Conservation (phyloP, 2,888 invertebrate genomes). For the Dione juno region DNA sequence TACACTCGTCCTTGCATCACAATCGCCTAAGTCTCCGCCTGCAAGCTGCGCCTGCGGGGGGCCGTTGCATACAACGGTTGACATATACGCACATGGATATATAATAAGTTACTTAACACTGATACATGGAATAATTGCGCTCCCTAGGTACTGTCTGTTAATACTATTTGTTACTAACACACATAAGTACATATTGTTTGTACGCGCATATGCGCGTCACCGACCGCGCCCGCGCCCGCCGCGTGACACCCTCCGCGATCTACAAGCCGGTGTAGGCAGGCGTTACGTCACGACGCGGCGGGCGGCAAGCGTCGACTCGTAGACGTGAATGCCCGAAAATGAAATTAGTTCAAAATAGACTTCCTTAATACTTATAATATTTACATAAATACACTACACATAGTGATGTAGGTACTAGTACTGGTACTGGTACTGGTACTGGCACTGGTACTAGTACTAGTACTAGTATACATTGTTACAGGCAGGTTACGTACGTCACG, state of each 20-base stretch:
- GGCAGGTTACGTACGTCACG: background rate
- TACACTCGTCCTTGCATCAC: background rate
- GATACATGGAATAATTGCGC: no score
- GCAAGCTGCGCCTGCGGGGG: background rate
- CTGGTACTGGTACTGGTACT: no score
- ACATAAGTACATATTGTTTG: background rate
- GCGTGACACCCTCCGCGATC: no score
- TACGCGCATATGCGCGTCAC: background rate
- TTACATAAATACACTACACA: slow-evolving; percentile 27
- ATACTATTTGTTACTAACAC: background rate
- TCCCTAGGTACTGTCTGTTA: no score
- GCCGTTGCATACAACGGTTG: no score
- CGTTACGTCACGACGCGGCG: background rate
- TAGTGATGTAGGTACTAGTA: no score
- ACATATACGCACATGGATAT: no score
- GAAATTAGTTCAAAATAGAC: slow-evolving; percentile 11
- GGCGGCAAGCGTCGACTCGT: background rate
- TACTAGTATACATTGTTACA: background rate
- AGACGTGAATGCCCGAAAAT: background rate
- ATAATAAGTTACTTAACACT: no score
- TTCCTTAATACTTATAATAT: slow-evolving; percentile 26
- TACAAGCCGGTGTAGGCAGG: no score
- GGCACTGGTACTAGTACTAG: no score
- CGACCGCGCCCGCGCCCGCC: no score
- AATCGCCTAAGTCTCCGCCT: background rate